Conservation (phyloP, 2,113 vertebrate genomes). For the Platycercus adscitus region DNA sequence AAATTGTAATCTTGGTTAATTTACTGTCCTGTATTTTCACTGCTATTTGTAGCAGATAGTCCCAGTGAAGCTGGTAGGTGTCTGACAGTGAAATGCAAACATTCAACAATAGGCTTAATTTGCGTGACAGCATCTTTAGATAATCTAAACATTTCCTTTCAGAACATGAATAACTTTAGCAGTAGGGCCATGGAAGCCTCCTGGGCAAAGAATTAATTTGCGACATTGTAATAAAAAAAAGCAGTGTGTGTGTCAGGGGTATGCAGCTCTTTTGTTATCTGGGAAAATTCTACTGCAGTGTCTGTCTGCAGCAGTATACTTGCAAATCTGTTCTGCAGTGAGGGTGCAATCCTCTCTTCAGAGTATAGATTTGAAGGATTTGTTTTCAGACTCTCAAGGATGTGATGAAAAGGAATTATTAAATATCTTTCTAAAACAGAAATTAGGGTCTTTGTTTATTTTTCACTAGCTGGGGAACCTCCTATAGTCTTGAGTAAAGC, state of each 20-base stretch:
- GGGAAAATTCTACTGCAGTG: conserved; percentile 45
- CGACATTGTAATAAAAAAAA: conserved; percentile 25
- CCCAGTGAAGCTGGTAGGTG: not conserved
- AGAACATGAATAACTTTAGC: conserved; percentile 34
- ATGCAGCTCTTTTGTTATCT: conserved; percentile 45
- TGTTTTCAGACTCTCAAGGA: not conserved
- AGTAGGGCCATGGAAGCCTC: not conserved
- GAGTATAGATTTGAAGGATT: conserved; percentile 18
- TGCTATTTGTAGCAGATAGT: not conserved
- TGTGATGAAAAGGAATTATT: not conserved
- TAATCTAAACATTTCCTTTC: conserved; percentile 46
- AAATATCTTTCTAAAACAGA: not conserved
- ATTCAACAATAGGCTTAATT: conserved; percentile 34
- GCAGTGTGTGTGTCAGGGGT: not conserved
- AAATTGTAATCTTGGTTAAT: conserved; percentile 21
- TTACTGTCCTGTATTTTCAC: conserved; percentile 4
- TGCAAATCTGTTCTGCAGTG: conserved; percentile 46
- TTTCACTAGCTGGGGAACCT: not conserved
- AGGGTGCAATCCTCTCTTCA: not conserved
- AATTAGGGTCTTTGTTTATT: not conserved
- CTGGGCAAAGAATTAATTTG: conserved; percentile 54
- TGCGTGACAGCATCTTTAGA: conserved; percentile 9
- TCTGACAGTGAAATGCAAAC: conserved; percentile 16
- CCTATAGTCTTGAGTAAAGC: not conserved
- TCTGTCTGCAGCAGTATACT: conserved; percentile 25